A percentile compares a stretch with the other conserved stretches of the same genome.
These are phyloP conservation scores for Drosophila nigritarsus DNA, from an alignment of 2,888 invertebrate species.

Conservation along the genomic window DNA sequence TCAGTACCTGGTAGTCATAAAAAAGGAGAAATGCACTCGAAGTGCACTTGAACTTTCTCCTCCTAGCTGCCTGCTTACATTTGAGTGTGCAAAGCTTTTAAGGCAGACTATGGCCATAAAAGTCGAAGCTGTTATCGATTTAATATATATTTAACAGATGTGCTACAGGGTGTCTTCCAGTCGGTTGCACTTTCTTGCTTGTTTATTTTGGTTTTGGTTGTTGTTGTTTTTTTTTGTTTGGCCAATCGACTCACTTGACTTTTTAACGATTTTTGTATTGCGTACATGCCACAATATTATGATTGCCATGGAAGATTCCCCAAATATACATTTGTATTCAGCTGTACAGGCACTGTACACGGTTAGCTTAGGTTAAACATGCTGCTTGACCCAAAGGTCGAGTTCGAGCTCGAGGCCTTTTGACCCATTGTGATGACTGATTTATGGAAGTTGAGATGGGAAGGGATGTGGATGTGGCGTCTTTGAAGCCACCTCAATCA, in stretches of 20 bases:
- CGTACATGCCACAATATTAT: background rate
- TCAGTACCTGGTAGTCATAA: conserved; percentile 1
- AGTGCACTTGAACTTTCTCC: background rate
- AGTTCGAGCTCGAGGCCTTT: background rate
- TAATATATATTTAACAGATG: background rate
- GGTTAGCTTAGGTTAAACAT: background rate
- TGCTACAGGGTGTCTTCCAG: background rate
- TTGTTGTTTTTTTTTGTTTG: background rate
- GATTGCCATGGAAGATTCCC: background rate
- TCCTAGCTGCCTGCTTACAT: background rate
- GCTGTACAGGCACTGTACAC: background rate
- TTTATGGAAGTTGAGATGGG: background rate
- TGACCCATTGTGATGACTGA: conserved; percentile 1
- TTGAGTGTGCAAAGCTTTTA: background rate
- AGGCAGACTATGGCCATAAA: conserved; percentile 2
- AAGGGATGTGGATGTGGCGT: background rate
- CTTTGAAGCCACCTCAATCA: background rate
- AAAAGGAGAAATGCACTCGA: background rate
- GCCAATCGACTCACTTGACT: background rate
- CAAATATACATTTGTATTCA: background rate
- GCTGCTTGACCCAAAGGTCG: background rate
- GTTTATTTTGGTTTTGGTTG: background rate
- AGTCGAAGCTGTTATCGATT: background rate
- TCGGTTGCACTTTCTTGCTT: background rate
- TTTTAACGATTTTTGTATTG: background rate